Conservation (phyloP, 2,797 vertebrate species). For the Pseudotriccus pelzelni region DNA sequence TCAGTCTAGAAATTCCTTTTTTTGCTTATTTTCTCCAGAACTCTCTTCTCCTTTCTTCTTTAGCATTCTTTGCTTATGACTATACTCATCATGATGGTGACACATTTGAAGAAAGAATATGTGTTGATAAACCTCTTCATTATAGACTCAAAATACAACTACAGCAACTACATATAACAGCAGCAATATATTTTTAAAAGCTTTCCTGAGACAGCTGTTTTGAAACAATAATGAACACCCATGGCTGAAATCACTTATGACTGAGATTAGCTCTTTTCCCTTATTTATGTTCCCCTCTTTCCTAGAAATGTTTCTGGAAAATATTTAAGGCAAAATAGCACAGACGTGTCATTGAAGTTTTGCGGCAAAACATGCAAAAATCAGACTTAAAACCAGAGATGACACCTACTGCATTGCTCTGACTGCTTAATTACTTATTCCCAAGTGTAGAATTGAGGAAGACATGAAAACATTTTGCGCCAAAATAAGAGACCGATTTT, state of each 20-base stretch:
- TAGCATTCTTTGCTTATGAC: neutral
- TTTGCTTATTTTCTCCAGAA: neutral
- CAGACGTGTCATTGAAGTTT: neutral
- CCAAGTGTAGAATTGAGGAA: neutral
- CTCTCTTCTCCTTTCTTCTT: neutral
- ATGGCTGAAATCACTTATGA: neutral
- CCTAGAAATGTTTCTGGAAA: neutral
- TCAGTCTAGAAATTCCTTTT: neutral
- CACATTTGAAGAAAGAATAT: neutral
- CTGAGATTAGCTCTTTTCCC: neutral
- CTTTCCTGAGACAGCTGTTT: neutral
- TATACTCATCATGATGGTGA: neutral
- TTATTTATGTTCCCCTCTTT: neutral
- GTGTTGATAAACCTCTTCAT: neutral
- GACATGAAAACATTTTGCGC: neutral
- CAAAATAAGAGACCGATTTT: neutral
- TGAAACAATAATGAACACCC: neutral
- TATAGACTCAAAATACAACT: slow-evolving; percentile 1
- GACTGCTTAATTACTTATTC: neutral
- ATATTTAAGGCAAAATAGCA: neutral
- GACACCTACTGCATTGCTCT: neutral
- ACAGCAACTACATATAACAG: slow-evolving; percentile 1
- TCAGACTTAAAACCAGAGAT: neutral
- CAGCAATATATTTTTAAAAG: slow-evolving; percentile 8
- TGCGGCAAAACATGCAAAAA: neutral